Percentiles rank a stretch among this genome's conserved stretches.
These are phyloP conservation scores for Ridgeia piscesae DNA, from an alignment of 1,140 invertebrate genomes.

Conservation along the genomic window DNA sequence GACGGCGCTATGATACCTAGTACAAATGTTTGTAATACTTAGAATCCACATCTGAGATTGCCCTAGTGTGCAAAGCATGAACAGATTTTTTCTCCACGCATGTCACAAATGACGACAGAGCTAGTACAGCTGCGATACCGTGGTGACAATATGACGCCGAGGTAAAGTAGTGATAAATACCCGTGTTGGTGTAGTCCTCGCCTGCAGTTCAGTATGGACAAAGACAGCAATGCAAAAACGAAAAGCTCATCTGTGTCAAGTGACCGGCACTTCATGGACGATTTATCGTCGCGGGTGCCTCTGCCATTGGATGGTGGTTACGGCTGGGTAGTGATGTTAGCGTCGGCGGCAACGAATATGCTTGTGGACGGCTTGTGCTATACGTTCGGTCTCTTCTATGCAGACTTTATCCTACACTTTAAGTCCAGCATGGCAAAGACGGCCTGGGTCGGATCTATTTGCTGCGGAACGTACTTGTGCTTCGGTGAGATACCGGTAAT, in stretches of 20 bases:
- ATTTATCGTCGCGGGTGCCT: background rate
- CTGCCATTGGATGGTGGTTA: constrained; percentile 21
- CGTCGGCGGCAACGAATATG: constrained; percentile 3
- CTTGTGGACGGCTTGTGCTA: constrained; percentile 59
- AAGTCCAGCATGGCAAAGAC: constrained; percentile 79
- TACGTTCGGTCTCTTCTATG: constrained; percentile 88
- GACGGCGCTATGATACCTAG: background rate
- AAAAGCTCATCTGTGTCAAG: background rate
- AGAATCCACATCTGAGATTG: background rate
- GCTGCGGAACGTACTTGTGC: background rate
- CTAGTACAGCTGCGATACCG: background rate
- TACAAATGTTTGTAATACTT: background rate
- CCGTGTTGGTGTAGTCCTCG: background rate
- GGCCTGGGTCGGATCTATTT: constrained; percentile 77
- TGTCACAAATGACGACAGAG: background rate
- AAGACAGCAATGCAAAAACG: background rate
- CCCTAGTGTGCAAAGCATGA: background rate
- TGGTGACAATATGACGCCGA: background rate
- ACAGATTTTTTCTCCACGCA: background rate
- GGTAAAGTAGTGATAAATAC: background rate
- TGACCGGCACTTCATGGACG: background rate
- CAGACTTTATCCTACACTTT: constrained; percentile 84
- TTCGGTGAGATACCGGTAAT: background rate
- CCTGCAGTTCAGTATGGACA: background rate
- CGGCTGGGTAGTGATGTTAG: constrained; percentile 15